phyloP scores from a whole-genome alignment of 2,888 invertebrate genomes.

The Conus canariensis region DNA sequence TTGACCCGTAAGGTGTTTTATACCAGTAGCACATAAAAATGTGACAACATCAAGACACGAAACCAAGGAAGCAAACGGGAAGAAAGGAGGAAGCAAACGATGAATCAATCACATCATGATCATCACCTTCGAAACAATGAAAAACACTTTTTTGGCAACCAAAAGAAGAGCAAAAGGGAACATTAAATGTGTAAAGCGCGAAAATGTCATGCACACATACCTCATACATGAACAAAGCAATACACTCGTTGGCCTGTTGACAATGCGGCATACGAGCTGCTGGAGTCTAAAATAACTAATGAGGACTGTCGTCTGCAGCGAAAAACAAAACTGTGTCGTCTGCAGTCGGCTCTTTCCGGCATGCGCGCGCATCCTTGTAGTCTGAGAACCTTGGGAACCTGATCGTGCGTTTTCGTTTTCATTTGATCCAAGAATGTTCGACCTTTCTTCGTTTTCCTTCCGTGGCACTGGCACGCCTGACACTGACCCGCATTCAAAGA shows the following conservation, averaged over 20 bases:
- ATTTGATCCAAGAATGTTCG: background rate
- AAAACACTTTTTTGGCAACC: background rate
- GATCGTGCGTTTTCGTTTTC: background rate
- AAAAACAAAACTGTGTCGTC: conserved; percentile 29
- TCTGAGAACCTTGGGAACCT: background rate
- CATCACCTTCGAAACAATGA: background rate
- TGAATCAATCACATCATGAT: background rate
- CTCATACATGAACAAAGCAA: conserved; percentile 18
- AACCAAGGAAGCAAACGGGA: too few species aligned
- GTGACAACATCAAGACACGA: background rate
- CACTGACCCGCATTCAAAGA: background rate
- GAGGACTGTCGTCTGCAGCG: conserved; percentile 32
- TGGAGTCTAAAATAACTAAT: conserved; percentile 27
- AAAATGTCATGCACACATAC: background rate
- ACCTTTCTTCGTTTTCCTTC: background rate
- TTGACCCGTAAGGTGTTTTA: too few species aligned
- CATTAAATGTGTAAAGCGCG: background rate
- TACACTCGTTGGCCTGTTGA: background rate
- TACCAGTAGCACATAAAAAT: background rate
- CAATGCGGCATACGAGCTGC: conserved; percentile 1
- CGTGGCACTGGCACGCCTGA: background rate
- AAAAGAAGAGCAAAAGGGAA: background rate
- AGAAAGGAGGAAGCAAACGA: background rate
- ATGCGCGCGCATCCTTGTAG: conserved; percentile 34
- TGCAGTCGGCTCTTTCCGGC: conserved; percentile 38